phyloP scores from a whole-genome alignment of 2,888 invertebrate species.

The Cerceris ruficornis region DNA sequence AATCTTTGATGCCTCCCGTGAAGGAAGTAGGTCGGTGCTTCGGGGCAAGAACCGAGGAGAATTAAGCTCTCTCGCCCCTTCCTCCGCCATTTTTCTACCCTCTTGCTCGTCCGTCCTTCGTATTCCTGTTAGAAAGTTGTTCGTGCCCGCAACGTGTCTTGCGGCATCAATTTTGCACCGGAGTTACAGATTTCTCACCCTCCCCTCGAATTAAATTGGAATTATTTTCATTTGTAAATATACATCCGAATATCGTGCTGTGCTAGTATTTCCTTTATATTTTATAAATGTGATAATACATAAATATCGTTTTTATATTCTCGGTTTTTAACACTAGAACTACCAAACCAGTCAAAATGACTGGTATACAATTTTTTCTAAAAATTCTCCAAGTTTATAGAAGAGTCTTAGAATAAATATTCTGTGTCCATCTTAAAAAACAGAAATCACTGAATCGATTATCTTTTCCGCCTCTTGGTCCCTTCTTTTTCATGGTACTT shows the following conservation, averaged over 20 bases:
- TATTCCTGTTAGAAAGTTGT: slow-evolving; percentile 37
- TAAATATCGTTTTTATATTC: too few relatives aligned
- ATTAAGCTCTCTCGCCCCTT: slow-evolving; percentile 54
- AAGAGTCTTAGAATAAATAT: too few relatives aligned
- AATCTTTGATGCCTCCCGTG: slow-evolving; percentile 55
- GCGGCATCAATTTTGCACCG: slow-evolving; percentile 48
- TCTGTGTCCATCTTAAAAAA: too few relatives aligned
- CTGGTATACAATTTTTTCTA: too few relatives aligned
- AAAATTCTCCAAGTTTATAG: too few relatives aligned
- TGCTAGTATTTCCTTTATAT: too few relatives aligned
- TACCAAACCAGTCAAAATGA: too few relatives aligned
- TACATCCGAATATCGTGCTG: not conserved
- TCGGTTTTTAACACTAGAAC: too few relatives aligned
- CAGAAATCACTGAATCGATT: too few relatives aligned
- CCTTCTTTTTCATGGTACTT: too few relatives aligned
- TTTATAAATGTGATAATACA: too few relatives aligned
- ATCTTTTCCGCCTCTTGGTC: too few relatives aligned
- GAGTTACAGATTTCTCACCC: slow-evolving; percentile 48
- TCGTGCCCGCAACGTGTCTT: slow-evolving; percentile 38
- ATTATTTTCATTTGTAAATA: slow-evolving; percentile 8
- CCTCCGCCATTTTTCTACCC: slow-evolving; percentile 47
- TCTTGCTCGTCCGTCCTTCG: slow-evolving; percentile 46
- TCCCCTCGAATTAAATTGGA: slow-evolving; percentile 18
- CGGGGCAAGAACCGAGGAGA: slow-evolving; percentile 53
- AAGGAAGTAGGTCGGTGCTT: slow-evolving; percentile 57